A percentile compares a stretch with the other conserved stretches of the same genome.
Evolutionary conservation across 2,113 vertebrate species (phyloP).

Genomic region (Zosterops pallidus): DNA sequence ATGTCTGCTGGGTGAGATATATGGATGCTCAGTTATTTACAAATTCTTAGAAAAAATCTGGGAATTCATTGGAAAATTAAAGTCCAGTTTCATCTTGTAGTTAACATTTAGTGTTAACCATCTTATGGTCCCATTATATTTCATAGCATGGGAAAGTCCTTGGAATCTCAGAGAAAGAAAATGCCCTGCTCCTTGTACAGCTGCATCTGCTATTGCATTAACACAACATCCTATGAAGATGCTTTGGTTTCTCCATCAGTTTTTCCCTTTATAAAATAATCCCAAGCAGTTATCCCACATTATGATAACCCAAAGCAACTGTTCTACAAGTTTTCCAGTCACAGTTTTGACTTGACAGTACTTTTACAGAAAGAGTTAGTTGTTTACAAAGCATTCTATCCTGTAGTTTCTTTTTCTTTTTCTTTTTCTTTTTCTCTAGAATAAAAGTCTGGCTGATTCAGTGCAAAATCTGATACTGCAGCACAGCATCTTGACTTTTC

Average conservation of each 20-base stretch:
- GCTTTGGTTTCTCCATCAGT: not conserved
- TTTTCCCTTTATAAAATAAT: not conserved
- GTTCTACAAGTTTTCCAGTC: not conserved
- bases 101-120: not conserved
- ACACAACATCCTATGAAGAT: not conserved
- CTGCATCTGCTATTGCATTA: not conserved
- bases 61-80: not conserved
- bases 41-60: not conserved
- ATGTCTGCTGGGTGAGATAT: not conserved
- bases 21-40: not conserved
- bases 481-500: not conserved
- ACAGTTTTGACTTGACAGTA: not conserved
- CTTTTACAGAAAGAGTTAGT: not conserved
- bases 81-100: not conserved
- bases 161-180: not conserved
- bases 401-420: no score
- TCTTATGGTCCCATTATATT: not conserved
- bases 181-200: not conserved
- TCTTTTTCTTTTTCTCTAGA: fast-evolving
- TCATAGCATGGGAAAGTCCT: not conserved
- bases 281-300: not conserved
- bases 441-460: not conserved
- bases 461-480: not conserved
- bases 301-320: not conserved
- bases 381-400: not conserved